Conservation (phyloP, 1,140 invertebrate genomes). For the Ceratina japonica region DNA sequence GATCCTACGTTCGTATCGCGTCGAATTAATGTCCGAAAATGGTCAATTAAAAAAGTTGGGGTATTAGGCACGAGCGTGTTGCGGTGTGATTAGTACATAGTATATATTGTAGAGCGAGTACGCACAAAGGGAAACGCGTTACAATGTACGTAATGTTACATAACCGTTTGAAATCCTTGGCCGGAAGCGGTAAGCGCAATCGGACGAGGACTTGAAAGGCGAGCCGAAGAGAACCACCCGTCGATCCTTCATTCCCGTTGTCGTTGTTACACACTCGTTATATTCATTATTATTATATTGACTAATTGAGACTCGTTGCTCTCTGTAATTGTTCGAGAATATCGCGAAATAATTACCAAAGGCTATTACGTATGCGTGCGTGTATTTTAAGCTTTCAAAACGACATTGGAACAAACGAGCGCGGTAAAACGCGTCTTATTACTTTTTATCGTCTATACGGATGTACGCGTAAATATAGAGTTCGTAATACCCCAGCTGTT, state of each 20-base stretch:
- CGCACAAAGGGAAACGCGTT: neutral
- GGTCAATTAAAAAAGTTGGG: no score
- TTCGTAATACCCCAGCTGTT: neutral
- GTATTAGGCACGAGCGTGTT: no score
- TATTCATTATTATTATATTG: slow-evolving; percentile 38
- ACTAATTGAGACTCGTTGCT: slow-evolving; percentile 30
- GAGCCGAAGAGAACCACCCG: slow-evolving; percentile 15
- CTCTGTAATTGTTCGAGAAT: slow-evolving; percentile 16
- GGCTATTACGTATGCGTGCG: no score
- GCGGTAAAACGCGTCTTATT: neutral
- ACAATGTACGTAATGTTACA: slow-evolving; percentile 3
- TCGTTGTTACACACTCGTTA: slow-evolving; percentile 22
- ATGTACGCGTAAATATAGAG: neutral
- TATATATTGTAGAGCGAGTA: neutral
- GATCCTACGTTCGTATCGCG: no score
- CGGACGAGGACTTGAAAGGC: slow-evolving; percentile 47
- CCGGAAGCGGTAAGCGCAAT: slow-evolving; percentile 43
- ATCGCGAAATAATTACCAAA: no score
- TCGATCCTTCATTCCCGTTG: slow-evolving; percentile 14
- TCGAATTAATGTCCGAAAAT: no score
- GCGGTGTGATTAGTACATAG: no score
- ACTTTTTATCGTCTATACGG: neutral
- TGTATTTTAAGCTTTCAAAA: no score
- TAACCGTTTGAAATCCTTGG: slow-evolving; percentile 9
- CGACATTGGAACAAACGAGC: no score